A percentile compares a stretch with the other conserved stretches of the same genome.
Conservation (phyloP, 2,888 invertebrate species). For the Boloria selene region DNA sequence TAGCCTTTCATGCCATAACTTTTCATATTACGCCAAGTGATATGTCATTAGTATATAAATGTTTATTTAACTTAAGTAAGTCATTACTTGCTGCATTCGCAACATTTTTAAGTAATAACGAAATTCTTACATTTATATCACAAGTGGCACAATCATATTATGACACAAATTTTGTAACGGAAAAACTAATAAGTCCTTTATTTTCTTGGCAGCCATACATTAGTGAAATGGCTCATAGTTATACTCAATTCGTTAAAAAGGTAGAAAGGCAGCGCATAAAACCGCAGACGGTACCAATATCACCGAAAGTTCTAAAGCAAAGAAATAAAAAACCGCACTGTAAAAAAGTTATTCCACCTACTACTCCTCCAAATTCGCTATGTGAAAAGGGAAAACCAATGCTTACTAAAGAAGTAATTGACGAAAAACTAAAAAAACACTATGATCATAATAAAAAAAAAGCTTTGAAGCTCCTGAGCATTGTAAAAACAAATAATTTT, state of each 20-base stretch:
- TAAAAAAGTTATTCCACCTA: constrained; percentile 23
- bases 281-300: constrained; percentile 61
- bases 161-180: constrained; percentile 75
- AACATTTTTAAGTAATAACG: constrained; percentile 69
- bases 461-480: constrained; percentile 57
- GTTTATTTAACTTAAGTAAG: constrained; percentile 70
- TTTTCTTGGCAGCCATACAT: constrained; percentile 74
- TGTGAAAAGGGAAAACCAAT: constrained; percentile 54
- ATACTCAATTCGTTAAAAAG: constrained; percentile 61
- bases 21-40: constrained; percentile 63
- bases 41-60: constrained; percentile 63
- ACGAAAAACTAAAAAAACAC: constrained; percentile 59
- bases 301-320: constrained; percentile 62
- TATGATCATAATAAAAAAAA: constrained; percentile 67
- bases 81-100: constrained; percentile 61
- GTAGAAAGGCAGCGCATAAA: constrained; percentile 58
- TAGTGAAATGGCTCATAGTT: constrained; percentile 67
- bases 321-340: constrained; percentile 48
- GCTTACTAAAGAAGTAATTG: constrained; percentile 65
- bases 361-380: constrained; percentile 59
- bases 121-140: constrained; percentile 69
- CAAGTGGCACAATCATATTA: constrained; percentile 73
- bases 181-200: constrained; percentile 75
- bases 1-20: constrained; percentile 61
- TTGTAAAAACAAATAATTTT: constrained; percentile 56